A percentile compares a stretch with the other conserved stretches of the same genome.
Evolutionary conservation across 2,113 vertebrate species (phyloP).

Genomic region (Gavia stellata): DNA sequence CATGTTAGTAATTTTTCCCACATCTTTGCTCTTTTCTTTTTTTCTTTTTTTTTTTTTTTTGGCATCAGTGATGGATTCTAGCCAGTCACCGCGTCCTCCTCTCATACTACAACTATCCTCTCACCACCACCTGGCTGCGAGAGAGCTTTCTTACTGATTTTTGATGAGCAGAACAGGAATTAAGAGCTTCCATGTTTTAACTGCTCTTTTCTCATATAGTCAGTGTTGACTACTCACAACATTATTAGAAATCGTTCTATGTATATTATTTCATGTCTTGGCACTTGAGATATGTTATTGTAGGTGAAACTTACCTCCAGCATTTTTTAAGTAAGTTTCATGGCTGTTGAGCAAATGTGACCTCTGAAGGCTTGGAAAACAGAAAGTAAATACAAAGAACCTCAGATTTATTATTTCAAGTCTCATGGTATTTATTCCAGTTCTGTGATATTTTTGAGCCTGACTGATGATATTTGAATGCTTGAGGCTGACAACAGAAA

Average conservation of each 20-base stretch:
- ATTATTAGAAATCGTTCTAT: not conserved
- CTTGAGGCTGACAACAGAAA: not conserved
- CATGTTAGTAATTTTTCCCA: not conserved
- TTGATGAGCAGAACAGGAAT: not conserved
- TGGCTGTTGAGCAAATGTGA: not conserved
- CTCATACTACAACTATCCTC: not conserved
- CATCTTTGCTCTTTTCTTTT: fast-evolving
- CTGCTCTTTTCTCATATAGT: not conserved
- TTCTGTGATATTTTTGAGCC: not conserved
- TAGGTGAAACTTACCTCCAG: not conserved
- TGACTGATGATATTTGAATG: not conserved
- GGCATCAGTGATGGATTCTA: not conserved
- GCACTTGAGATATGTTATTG: not conserved
- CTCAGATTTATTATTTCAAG: not conserved
- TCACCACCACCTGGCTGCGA: not conserved
- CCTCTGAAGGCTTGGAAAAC: not conserved
- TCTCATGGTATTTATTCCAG: not conserved
- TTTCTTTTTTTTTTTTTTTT: not conserved
- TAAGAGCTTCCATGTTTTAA: not conserved
- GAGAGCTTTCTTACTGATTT: not conserved
- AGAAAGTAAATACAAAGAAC: not conserved
- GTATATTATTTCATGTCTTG: not conserved
- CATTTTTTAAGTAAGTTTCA: not conserved
- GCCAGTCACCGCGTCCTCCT: not conserved
- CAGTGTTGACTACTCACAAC: not conserved